phyloP scores from a whole-genome alignment of 2,888 invertebrate species.

The Harpagoxenus sublaevis region DNA sequence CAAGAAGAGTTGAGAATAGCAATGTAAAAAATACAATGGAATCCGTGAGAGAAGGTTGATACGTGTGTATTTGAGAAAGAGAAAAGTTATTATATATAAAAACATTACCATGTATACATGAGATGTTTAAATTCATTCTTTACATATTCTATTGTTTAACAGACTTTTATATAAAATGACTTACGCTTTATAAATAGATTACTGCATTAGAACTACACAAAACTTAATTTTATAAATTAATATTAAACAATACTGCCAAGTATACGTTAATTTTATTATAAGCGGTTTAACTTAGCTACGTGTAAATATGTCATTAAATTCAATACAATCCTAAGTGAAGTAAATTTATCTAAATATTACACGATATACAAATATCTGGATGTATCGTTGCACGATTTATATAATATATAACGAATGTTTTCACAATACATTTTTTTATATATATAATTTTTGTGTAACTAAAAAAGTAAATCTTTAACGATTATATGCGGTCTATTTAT shows the following conservation, averaged over 20 bases:
- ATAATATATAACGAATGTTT: neutral
- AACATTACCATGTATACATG: neutral
- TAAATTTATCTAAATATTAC: constrained; percentile 24
- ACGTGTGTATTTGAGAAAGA: neutral
- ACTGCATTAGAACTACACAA: neutral
- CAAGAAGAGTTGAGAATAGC: constrained; percentile 65
- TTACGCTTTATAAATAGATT: neutral
- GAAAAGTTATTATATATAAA: neutral
- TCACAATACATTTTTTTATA: neutral
- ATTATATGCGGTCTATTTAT: neutral
- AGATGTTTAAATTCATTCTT: neutral
- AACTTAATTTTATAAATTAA: neutral
- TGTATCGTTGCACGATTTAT: neutral
- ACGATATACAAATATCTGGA: constrained; percentile 10
- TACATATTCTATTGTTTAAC: neutral
- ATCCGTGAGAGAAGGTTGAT: neutral
- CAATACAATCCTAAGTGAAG: neutral
- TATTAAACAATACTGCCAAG: neutral
- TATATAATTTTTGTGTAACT: neutral
- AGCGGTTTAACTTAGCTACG: neutral
- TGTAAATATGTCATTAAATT: neutral
- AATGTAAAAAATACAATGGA: constrained; percentile 66
- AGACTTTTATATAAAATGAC: constrained; percentile 62
- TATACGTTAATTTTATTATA: constrained; percentile 26
- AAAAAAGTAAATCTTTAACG: constrained; percentile 7